Conservation (phyloP, 2,797 vertebrate genomes). For the Acipenser ruthenus region DNA sequence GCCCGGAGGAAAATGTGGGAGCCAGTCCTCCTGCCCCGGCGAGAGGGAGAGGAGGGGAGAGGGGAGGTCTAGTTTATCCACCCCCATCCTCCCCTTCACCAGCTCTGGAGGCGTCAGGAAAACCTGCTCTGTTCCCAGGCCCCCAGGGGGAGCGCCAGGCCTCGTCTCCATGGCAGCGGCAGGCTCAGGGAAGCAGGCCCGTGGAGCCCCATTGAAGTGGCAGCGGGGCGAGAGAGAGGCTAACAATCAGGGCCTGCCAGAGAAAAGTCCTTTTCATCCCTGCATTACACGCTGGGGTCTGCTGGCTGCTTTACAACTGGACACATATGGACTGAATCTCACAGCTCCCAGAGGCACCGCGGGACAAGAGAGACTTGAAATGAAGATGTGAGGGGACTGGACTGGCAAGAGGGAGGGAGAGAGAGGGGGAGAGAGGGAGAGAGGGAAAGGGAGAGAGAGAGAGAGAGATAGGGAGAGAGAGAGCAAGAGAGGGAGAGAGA, state of each 20-base stretch:
- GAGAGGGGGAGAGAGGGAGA: no score
- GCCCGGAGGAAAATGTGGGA: conserved; percentile 23
- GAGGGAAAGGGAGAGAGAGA: no score
- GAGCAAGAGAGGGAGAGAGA: no score
- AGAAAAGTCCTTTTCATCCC: conserved; percentile 47
- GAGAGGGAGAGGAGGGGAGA: conserved; percentile 22
- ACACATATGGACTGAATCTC: conserved; percentile 56
- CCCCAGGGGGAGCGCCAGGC: conserved; percentile 36
- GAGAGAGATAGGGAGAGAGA: not conserved
- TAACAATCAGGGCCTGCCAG: conserved; percentile 37
- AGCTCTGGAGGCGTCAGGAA: conserved; percentile 50
- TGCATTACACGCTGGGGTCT: conserved; percentile 15
- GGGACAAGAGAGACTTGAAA: conserved; percentile 15
- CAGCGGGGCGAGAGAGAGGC: conserved; percentile 32
- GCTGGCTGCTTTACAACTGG: conserved; percentile 15
- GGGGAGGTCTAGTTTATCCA: conserved; percentile 6
- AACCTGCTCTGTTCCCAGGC: conserved; percentile 60
- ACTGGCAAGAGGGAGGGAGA: not conserved
- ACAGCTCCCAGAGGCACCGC: conserved; percentile 23
- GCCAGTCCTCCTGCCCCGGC: conserved; percentile 12
- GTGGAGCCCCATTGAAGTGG: no score
- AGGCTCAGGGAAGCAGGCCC: conserved; percentile 9
- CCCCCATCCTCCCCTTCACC: conserved; percentile 23
- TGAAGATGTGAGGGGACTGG: conserved; percentile 1
- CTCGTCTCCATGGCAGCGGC: conserved; percentile 40